A percentile compares a stretch with the other conserved stretches of the same genome.
phyloP scores from a whole-genome alignment of 2,888 invertebrate genomes.

The Drosophila nigricruria region DNA sequence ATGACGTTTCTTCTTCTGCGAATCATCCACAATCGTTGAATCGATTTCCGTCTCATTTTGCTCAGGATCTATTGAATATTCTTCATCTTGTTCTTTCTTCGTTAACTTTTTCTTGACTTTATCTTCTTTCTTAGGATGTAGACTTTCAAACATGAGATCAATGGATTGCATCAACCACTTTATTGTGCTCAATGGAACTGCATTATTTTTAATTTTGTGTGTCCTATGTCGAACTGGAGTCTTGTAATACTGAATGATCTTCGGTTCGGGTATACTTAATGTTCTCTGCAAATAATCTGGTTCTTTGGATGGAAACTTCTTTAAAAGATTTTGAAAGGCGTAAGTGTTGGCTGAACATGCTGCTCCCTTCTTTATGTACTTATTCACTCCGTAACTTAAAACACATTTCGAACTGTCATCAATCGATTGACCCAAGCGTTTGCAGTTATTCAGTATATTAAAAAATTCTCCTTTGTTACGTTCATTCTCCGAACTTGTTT shows the following conservation, averaged over 20 bases:
- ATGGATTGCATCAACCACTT: neutral
- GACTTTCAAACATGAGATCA: neutral
- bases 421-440: conserved; percentile 4
- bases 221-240: neutral
- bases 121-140: neutral
- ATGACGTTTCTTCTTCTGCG: neutral
- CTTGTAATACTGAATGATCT: neutral
- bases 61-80: neutral
- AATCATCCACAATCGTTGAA: neutral
- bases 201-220: neutral
- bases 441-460: neutral
- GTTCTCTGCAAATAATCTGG: neutral
- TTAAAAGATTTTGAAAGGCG: too few relatives aligned
- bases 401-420: neutral
- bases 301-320: neutral
- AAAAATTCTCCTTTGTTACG: conserved; percentile 30
- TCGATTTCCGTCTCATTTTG: neutral
- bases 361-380: neutral
- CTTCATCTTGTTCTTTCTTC: neutral
- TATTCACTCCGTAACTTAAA: neutral
- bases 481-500: neutral
- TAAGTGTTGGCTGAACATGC: neutral
- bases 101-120: neutral
- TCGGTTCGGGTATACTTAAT: neutral
- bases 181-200: neutral